Percentiles rank a stretch among this genome's conserved stretches.
These are phyloP conservation scores for Anthoscopus minutus DNA, from an alignment of 2,113 vertebrate genomes.

Conservation along the genomic window DNA sequence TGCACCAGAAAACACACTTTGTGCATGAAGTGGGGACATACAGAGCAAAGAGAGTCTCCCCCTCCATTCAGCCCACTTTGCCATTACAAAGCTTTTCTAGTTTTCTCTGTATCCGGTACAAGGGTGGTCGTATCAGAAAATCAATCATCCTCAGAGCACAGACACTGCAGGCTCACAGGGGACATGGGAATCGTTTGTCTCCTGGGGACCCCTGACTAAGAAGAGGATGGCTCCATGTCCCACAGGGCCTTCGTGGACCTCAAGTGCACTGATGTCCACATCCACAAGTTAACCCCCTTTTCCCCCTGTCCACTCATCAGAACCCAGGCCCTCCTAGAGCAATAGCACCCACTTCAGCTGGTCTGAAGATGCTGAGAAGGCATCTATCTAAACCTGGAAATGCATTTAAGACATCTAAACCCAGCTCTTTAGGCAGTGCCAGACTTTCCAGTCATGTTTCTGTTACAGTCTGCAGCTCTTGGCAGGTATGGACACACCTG, in stretches of 20 bases:
- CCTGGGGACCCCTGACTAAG: background rate
- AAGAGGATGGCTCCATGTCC: background rate
- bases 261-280: background rate
- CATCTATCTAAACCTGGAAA: background rate
- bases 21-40: background rate
- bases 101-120: background rate
- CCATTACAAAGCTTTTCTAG: background rate
- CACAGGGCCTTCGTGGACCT: background rate
- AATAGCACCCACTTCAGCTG: background rate
- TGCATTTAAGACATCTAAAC: background rate
- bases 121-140: background rate
- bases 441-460: background rate
- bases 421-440: background rate
- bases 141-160: background rate
- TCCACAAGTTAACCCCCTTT: background rate
- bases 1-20: background rate
- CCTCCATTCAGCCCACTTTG: accelerated
- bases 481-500: background rate
- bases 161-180: background rate
- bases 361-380: background rate
- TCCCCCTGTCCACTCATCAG: background rate
- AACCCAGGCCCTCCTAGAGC: background rate
- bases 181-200: background rate
- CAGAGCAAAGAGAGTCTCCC: background rate
- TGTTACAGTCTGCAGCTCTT: background rate